Conservation (phyloP, 2,797 vertebrate genomes). For the Fringilla coelebs region DNA sequence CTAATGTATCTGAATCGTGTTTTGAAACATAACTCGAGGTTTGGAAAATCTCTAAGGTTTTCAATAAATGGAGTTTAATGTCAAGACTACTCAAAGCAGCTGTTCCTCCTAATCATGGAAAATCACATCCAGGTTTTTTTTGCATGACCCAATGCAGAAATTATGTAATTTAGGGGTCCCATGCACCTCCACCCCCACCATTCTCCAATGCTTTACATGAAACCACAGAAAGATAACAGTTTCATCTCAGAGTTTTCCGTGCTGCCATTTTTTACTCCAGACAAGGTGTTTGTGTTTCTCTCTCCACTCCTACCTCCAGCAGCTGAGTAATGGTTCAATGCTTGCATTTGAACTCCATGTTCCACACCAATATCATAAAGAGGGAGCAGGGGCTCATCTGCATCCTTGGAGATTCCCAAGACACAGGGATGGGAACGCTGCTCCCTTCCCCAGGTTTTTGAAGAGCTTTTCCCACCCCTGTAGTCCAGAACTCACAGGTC, state of each 20-base stretch:
- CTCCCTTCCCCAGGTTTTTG: not conserved
- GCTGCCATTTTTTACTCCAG: not conserved
- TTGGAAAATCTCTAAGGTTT: slow-evolving; percentile 56
- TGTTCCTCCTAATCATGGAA: slow-evolving; percentile 49
- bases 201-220: not conserved
- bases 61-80: slow-evolving; percentile 54
- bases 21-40: slow-evolving; percentile 39
- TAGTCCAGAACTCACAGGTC: not conserved
- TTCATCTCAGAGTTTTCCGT: not conserved
- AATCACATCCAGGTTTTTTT: slow-evolving; percentile 17
- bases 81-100: slow-evolving; percentile 59
- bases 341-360: not conserved
- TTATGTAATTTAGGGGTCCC: slow-evolving; percentile 10
- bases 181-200: not conserved
- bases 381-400: not conserved
- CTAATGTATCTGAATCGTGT: slow-evolving; percentile 47
- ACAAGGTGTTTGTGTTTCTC: not conserved
- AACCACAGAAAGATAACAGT: not conserved
- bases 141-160: slow-evolving; percentile 48
- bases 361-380: not conserved
- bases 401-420: not conserved
- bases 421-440: not conserved
- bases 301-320: not conserved
- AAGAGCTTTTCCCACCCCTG: not conserved
- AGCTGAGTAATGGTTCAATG: not conserved